Base-by-base conservation (phyloP, 2,113 vertebrate species). In the Gallinago media region DNA sequence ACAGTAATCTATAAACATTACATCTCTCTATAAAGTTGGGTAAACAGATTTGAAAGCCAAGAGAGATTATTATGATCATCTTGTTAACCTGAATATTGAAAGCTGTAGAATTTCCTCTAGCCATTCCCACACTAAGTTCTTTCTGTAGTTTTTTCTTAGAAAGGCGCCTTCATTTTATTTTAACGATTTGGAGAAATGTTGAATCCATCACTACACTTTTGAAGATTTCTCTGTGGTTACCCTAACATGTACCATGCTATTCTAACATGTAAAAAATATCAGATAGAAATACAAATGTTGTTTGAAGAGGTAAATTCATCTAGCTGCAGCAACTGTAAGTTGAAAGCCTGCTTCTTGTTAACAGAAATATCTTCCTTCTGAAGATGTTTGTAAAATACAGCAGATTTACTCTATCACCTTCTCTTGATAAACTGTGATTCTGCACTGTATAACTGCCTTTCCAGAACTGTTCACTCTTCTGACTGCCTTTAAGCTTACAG, bases 1-100 rank as follows among this genome's bases (percentile, higher is more conserved):
- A 93, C 85, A 95, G 92, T 91, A 84, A 96, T 94, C 56, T 88
- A n/a, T 96, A 96, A 97, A 92, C 77, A 87, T 65, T 68, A 72
- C 47, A 40, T 89, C 80, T 91, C 85, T 80, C 85, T 74, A 71
- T 75, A 80, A 94, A 92, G 59, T 18, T 83, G 50, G 22, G 50
- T 92, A 94, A 95, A 95, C 72, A 92, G 75, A 94, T 96, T 55
- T 91, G 91, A 96, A 95, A 96, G 79, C 76, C 88, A 78, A 38
- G 62, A 67, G 82, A 73, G 68, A 63, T 80, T 63, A 80, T 80
- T 52, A 47, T 71, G 82, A 65, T 83, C 47, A 50, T 94, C 75
- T 90, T 84, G 82, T 94, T 91, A 84, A 93, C 88, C 73, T 50
- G 72, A 63, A 81, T 77, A 86, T 61, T 80, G 86, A 94, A 95